Conservation (phyloP, 2,113 vertebrate species). For the Galemys pyrenaicus region DNA sequence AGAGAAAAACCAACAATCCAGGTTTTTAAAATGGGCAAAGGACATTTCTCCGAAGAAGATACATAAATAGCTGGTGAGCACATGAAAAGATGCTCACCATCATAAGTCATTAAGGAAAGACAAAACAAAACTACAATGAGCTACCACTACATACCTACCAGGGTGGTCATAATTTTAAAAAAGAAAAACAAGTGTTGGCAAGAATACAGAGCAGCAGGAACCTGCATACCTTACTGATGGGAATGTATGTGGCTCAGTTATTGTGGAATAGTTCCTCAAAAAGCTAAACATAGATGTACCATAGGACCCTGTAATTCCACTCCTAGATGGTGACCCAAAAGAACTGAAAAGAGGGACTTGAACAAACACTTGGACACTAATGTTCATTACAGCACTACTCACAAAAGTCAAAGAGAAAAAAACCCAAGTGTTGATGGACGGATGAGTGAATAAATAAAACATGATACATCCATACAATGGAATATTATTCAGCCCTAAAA, state of each 20-base stretch:
- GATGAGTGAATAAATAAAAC: neutral
- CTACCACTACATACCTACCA: neutral
- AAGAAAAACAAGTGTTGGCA: neutral
- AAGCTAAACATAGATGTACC: neutral
- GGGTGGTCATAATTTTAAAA: neutral
- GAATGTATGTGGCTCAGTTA: neutral
- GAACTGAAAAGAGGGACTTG: neutral
- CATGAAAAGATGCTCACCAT: neutral
- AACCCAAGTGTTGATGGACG: neutral
- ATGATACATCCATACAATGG: neutral
- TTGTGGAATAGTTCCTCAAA: neutral
- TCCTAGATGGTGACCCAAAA: neutral
- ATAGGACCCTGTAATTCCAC: neutral
- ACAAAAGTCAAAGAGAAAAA: neutral
- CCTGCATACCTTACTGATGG: neutral
- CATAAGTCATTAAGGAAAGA: slow-evolving; percentile 9
- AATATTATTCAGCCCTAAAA: neutral
- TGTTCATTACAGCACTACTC: neutral
- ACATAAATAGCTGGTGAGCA: neutral
- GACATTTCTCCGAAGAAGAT: slow-evolving; percentile 9
- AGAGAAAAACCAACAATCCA: neutral
- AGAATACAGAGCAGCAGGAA: neutral
- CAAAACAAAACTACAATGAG: neutral
- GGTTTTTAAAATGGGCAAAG: neutral
- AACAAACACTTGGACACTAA: neutral